Conservation (phyloP, 2,888 invertebrate species). For the Apamea sordens region DNA sequence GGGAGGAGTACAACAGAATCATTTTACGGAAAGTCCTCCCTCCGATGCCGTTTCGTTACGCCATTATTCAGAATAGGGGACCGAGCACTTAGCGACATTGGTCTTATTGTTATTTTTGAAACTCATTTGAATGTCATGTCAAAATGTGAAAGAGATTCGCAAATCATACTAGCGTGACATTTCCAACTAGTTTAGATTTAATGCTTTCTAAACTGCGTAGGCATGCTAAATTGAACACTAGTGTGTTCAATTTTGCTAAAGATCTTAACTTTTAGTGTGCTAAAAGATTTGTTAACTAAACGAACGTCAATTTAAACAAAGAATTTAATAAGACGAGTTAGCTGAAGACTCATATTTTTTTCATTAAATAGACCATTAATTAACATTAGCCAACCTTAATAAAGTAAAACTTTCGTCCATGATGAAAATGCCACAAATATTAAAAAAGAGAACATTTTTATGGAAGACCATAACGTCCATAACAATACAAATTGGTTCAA, state of each 20-base stretch:
- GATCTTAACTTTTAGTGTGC: no score
- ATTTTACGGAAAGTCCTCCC: conserved; percentile 74
- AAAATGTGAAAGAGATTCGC: conserved; percentile 63
- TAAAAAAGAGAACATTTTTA: not conserved
- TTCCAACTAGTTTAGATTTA: conserved; percentile 34
- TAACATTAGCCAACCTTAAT: not conserved
- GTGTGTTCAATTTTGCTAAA: no score
- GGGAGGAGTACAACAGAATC: conserved; percentile 65
- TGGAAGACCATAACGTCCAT: not conserved
- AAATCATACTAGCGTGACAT: conserved; percentile 31
- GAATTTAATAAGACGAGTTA: conserved; percentile 23
- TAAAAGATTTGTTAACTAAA: not conserved
- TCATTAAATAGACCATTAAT: not conserved
- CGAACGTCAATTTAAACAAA: conserved; percentile 10
- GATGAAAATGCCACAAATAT: not conserved
- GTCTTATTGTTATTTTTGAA: conserved; percentile 80
- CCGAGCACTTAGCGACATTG: conserved; percentile 74
- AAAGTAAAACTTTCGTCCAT: not conserved
- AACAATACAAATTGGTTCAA: conserved; percentile 33
- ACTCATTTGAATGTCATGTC: conserved; percentile 79
- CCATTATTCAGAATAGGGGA: conserved; percentile 78
- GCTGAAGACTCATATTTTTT: not conserved
- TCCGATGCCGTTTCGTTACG: conserved; percentile 74
- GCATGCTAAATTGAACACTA: conserved; percentile 17
- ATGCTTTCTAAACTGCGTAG: conserved; percentile 40